Evolutionary conservation across 2,797 vertebrate genomes (phyloP).

Genomic region (Hippopotamyrus pictus): DNA sequence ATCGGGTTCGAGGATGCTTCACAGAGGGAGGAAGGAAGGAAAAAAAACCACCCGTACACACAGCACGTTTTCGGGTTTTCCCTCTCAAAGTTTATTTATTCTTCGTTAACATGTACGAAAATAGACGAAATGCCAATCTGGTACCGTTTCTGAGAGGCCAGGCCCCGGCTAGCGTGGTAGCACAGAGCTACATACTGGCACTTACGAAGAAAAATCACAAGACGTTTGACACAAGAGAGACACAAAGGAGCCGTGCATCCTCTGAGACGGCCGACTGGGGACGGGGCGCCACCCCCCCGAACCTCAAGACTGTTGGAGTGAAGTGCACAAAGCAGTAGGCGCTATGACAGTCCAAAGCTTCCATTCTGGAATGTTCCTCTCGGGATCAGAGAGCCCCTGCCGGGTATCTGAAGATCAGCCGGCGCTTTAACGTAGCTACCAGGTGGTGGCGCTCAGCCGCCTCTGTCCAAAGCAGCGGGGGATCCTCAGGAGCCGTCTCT

Average conservation of each 20-base stretch:
- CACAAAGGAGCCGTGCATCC: background rate
- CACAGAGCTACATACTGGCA: background rate
- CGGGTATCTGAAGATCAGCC: background rate
- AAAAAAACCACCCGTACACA: background rate
- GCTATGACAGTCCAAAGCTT: background rate
- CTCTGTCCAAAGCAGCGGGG: background rate
- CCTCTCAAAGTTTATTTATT: conserved; percentile 21
- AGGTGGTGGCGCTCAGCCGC: background rate
- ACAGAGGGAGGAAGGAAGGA: background rate
- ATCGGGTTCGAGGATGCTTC: background rate
- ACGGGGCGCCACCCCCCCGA: background rate
- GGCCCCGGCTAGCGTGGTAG: background rate
- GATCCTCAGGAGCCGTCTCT: background rate
- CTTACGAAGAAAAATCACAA: background rate
- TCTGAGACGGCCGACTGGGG: conserved; percentile 4
- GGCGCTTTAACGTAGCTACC: background rate
- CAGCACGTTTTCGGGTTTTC: background rate
- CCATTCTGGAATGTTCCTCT: background rate
- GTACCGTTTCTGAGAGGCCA: background rate
- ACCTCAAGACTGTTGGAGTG: background rate
- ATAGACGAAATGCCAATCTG: background rate
- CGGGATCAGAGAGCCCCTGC: background rate
- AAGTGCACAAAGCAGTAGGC: background rate
- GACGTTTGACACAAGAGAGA: background rate
- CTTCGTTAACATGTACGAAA: conserved; percentile 19